Evolutionary conservation across 2,888 invertebrate genomes (phyloP).

Genomic region (Netelia virgata): DNA sequence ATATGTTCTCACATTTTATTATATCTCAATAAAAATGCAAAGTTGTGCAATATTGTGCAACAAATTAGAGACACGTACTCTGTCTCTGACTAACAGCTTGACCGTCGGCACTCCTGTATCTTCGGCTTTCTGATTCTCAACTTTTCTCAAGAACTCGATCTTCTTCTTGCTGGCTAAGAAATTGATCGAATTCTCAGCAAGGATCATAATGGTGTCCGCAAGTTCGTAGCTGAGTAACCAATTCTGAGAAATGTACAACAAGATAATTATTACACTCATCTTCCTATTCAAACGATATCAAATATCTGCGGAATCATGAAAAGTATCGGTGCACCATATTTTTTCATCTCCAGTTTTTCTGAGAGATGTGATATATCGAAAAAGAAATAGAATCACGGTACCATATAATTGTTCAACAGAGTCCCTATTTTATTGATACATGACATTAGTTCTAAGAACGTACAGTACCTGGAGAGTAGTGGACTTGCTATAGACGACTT

Average conservation of each 20-base stretch:
- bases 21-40: constrained; percentile 44
- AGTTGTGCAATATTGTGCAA: background rate
- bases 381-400: too few species aligned
- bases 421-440: background rate
- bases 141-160: constrained; percentile 97
- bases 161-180: constrained; percentile 99
- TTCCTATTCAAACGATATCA: background rate
- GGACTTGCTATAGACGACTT: constrained; percentile 98
- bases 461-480: constrained; percentile 93
- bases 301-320: background rate
- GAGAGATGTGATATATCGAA: too few species aligned
- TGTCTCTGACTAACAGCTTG: constrained; percentile 94
- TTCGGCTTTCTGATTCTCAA: constrained; percentile 92
- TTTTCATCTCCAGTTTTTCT: too few species aligned
- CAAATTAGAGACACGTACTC: constrained; percentile 87
- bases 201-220: constrained; percentile 97
- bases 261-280: constrained; percentile 14
- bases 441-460: background rate
- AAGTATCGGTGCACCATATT: too few species aligned
- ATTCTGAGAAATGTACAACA: constrained; percentile 87
- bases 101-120: constrained; percentile 93
- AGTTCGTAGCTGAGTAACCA: constrained; percentile 99
- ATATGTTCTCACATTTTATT: constrained; percentile 46
- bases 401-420: too few species aligned
- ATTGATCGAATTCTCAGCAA: constrained; percentile 93